Evolutionary conservation across 2,113 vertebrate species (phyloP).

Genomic region (Microtus montanus): DNA sequence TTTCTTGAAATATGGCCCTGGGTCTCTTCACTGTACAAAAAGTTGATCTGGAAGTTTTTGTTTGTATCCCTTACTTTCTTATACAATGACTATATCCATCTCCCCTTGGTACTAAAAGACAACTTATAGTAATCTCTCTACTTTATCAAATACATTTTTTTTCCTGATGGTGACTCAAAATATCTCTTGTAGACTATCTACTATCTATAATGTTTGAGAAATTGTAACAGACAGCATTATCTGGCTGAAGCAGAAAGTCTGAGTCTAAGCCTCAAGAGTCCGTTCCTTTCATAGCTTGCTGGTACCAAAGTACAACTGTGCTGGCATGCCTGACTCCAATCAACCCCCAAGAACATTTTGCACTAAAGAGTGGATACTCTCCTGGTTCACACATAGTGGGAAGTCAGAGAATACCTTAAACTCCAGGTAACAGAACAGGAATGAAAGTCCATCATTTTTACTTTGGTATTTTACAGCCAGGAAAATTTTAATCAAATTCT

Average conservation of each 20-base stretch:
- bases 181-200: background rate
- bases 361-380: background rate
- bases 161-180: background rate
- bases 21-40: no score
- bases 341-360: background rate
- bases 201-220: background rate
- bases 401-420: background rate
- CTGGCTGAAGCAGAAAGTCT: background rate
- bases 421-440: background rate
- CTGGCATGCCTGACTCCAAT: background rate
- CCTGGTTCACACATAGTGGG: background rate
- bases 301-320: background rate
- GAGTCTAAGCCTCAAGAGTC: background rate
- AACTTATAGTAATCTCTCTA: background rate
- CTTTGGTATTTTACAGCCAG: background rate
- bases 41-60: background rate
- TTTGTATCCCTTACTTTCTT: background rate
- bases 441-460: background rate
- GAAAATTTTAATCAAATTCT: background rate
- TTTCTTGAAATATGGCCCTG: background rate
- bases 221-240: background rate
- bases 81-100: background rate
- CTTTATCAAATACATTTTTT: background rate
- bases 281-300: background rate
- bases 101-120: background rate